Evolutionary conservation across 2,888 invertebrate species (phyloP).

Genomic region (Agapostemon virescens): DNA sequence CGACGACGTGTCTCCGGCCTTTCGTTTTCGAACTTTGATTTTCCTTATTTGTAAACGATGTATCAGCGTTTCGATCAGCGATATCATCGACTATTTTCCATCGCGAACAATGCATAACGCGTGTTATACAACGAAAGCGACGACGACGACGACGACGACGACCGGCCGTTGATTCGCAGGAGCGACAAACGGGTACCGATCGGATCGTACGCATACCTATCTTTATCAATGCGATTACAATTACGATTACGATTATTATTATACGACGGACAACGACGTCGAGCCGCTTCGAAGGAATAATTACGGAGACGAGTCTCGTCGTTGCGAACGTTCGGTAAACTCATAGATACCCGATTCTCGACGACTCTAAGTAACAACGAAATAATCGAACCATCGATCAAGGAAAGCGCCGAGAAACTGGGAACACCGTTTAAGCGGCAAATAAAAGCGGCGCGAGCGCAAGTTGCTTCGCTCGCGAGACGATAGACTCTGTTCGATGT

Average conservation of each 20-base stretch:
- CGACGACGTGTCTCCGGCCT: no score
- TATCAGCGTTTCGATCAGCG: background rate
- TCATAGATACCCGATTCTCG: background rate
- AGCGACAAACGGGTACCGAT: constrained; percentile 7
- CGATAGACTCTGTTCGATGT: background rate
- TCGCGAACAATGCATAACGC: background rate
- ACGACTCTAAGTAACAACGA: background rate
- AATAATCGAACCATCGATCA: no score
- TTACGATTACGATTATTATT: background rate
- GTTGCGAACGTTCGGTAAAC: background rate
- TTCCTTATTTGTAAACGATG: background rate
- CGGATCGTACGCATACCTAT: background rate
- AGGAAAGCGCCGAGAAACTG: no score
- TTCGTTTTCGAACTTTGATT: background rate
- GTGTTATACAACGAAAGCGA: background rate
- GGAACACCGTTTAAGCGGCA: background rate
- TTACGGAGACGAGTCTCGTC: background rate
- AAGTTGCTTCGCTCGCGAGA: background rate
- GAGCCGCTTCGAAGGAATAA: constrained; percentile 20
- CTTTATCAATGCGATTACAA: no score
- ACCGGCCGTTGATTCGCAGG: constrained; percentile 3
- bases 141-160: background rate
- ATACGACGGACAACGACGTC: constrained; percentile 8
- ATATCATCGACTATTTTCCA: background rate
- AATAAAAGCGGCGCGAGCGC: background rate